Conservation (phyloP, 2,797 vertebrate species). For the Chloroceryle amazona region DNA sequence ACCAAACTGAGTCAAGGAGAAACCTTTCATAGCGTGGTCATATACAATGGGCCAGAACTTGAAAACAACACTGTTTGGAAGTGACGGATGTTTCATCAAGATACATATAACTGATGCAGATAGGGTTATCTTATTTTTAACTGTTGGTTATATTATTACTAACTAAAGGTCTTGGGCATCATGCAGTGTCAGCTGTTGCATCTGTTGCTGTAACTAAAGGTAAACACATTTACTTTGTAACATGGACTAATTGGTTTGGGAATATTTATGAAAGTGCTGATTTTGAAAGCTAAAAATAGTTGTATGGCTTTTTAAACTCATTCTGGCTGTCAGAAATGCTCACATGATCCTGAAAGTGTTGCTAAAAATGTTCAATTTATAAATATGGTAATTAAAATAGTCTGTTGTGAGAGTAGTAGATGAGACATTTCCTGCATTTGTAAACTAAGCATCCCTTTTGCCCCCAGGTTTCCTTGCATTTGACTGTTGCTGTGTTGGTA, state of each 20-base stretch:
- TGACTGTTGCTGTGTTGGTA: neutral
- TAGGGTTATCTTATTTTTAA: neutral
- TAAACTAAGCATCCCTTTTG: conserved; percentile 1
- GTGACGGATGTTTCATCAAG: neutral
- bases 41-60: neutral
- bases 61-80: neutral
- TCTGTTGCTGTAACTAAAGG: conserved; percentile 50
- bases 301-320: conserved; percentile 59
- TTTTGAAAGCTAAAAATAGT: conserved; percentile 83
- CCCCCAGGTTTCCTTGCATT: neutral
- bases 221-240: conserved; percentile 76
- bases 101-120: fast-evolving
- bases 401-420: conserved; percentile 64
- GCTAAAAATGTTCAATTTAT: conserved; percentile 78
- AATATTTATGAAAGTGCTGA: conserved; percentile 84
- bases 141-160: neutral
- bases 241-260: conserved; percentile 81
- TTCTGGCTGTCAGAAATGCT: conserved; percentile 78
- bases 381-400: conserved; percentile 73
- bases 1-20: neutral
- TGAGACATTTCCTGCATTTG: conserved; percentile 62
- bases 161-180: neutral
- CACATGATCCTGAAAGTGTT: conserved; percentile 68
- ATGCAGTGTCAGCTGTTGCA: neutral
- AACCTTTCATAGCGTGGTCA: neutral